Evolutionary conservation across 2,888 invertebrate genomes (phyloP).

Genomic region (Teleiodes luculella): DNA sequence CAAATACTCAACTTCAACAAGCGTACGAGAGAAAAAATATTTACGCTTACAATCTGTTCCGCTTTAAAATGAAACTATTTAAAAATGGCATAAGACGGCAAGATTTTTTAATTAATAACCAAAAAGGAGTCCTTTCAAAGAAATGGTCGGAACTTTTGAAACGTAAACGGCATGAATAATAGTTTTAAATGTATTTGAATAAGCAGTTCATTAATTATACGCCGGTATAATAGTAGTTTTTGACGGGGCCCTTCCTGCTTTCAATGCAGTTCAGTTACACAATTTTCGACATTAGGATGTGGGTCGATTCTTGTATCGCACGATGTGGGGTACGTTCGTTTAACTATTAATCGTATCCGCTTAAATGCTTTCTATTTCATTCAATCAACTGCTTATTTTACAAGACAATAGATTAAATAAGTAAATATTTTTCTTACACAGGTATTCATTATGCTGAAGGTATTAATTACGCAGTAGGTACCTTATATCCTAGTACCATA

Average conservation of each 20-base stretch:
- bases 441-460: no score
- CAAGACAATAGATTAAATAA: no score
- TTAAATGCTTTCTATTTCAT: not conserved
- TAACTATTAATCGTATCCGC: not conserved
- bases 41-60: slow-evolving; percentile 51
- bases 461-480: no score
- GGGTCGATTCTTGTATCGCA: slow-evolving; percentile 31
- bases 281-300: slow-evolving; percentile 47
- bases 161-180: slow-evolving; percentile 78
- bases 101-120: slow-evolving; percentile 67
- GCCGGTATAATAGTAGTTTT: slow-evolving; percentile 73
- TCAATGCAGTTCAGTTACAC: slow-evolving; percentile 67
- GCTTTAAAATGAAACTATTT: slow-evolving; percentile 39
- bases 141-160: slow-evolving; percentile 71
- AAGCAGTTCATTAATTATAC: slow-evolving; percentile 77
- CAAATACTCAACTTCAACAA: not conserved
- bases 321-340: slow-evolving; percentile 3
- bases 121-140: slow-evolving; percentile 63
- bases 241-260: slow-evolving; percentile 77
- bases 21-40: slow-evolving; percentile 39
- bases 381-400: no score
- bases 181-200: slow-evolving; percentile 79
- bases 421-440: no score
- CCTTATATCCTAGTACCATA: no score
- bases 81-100: slow-evolving; percentile 59